Evolutionary conservation across 2,888 invertebrate genomes (phyloP), one percentile per base, ranked within the genome.

Genomic region (Sminthurinus aureus): DNA sequence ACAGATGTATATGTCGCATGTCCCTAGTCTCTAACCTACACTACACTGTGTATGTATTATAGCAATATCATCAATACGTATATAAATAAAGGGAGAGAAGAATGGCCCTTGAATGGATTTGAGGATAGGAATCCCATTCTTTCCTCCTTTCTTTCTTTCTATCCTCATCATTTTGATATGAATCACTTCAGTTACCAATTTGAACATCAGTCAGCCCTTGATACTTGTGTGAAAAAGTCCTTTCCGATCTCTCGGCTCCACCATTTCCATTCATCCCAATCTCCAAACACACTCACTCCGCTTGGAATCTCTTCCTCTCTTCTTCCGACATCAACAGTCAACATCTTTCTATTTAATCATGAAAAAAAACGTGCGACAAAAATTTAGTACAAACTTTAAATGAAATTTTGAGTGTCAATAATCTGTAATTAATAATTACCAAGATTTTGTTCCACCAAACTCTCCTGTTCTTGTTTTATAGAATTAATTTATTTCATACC

Each of bases 131-230:
- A 66, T 64, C 64, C 78, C 78, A 38, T 38, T 38, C 38, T 38
- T 38, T 38, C 15, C 52, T 77, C 77, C n/a, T 77, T 77, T 58
- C 38, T 38, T 38, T 38, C 15, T 58, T 77, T 58, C n/a, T 77
- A 58, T 58, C n/a, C 79, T 69, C 67, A 80, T 80, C 80, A 71
- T 80, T 80, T 71, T 80, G 52, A 80, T 80, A 80, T 80, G 80
- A 80, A 80, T 80, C 80, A 80, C 80, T 71, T 52, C 80, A 80
- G 80, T 80, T 80, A 71, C 71, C 13, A 80, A 73, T 38, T 52
- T 80, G 52, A 9, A 50, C 38, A 38, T 38, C 38, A 38, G 15
- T 51, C 80, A 71, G 51, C 80, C 80, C 80, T 80, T 80, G 80
- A 52, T 38, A 80, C 80, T 71, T 51, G 71, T 38, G 51, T 38